phyloP scores from a whole-genome alignment of 2,888 invertebrate species.

The Diarsia mendica region DNA sequence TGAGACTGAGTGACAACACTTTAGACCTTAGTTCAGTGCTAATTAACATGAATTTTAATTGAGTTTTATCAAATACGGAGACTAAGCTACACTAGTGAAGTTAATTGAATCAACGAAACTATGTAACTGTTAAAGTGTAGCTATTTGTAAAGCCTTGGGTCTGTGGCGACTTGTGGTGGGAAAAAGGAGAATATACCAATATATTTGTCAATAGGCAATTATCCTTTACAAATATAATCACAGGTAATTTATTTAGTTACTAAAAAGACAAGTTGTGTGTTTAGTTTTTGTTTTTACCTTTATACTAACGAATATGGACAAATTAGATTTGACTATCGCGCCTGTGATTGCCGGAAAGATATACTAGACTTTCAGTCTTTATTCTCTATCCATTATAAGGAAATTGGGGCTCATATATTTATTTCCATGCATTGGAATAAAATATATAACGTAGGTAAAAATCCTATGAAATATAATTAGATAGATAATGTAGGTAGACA shows the following conservation, averaged over 20 bases:
- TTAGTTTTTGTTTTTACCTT: conserved; percentile 37
- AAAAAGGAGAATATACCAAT: background rate
- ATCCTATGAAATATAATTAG: conserved; percentile 21
- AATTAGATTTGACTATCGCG: conserved; percentile 43
- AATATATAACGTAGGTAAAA: background rate
- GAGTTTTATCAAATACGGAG: conserved; percentile 51
- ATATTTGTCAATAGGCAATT: background rate
- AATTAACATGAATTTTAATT: conserved; percentile 45
- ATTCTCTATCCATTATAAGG: background rate
- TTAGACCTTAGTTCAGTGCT: conserved; percentile 45
- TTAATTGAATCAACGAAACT: conserved; percentile 47
- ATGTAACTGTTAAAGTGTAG: conserved; percentile 53
- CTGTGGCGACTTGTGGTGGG: conserved; percentile 31
- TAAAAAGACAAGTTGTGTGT: conserved; percentile 54
- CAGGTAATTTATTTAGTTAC: conserved; percentile 46
- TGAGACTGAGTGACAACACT: conserved; percentile 52
- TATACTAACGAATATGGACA: conserved; percentile 61
- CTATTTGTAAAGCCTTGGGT: conserved; percentile 46
- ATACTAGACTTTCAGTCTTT: background rate
- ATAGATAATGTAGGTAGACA: conserved; percentile 43
- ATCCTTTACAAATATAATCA: conserved; percentile 27
- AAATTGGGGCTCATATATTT: background rate
- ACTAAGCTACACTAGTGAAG: conserved; percentile 49
- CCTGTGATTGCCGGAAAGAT: conserved; percentile 44
- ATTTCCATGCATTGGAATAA: background rate